Conservation (phyloP, 2,797 vertebrate genomes). For the Lutjanus argentimaculatus region DNA sequence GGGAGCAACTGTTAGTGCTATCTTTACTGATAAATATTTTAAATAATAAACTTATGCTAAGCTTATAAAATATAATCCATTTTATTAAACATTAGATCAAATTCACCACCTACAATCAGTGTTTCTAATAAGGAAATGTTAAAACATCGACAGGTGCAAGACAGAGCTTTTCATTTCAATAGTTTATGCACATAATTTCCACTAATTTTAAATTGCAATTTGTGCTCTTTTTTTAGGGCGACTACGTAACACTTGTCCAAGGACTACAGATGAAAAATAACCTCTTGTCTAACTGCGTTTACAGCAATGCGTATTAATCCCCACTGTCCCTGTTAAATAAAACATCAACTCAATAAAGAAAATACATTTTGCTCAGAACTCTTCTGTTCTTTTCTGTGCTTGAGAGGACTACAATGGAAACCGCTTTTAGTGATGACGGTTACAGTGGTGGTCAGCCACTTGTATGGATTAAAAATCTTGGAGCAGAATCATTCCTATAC, state of each 20-base stretch:
- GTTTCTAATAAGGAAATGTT: no score
- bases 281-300: background rate
- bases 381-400: background rate
- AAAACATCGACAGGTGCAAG: background rate
- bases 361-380: background rate
- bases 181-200: no score
- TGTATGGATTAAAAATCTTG: no score
- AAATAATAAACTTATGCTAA: background rate
- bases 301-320: background rate
- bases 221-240: background rate
- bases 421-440: no score
- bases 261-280: background rate
- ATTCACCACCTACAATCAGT: background rate
- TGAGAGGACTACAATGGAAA: no score
- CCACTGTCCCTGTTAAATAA: background rate
- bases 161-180: no score
- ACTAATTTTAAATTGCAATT: background rate
- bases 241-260: no score
- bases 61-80: background rate
- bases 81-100: background rate
- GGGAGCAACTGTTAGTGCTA: background rate
- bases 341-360: background rate
- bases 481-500: no score
- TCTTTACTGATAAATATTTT: no score
- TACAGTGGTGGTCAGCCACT: no score